Evolutionary conservation across 1,140 invertebrate species (phyloP), one percentile per base, ranked within the genome.

Genomic region (Pogonus chalceus): DNA sequence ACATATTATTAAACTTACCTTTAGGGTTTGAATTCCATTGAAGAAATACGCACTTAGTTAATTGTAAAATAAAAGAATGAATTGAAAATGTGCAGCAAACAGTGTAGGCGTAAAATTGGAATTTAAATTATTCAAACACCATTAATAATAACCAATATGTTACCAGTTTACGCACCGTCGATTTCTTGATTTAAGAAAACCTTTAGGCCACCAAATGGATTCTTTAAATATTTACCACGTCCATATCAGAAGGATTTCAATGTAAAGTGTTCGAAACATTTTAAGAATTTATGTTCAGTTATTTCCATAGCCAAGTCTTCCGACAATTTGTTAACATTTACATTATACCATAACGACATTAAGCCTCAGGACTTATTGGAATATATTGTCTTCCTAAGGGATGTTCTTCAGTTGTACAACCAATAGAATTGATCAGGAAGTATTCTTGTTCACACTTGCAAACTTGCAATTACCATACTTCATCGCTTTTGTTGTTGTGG

Each of bases 91-190:
- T 43, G 14, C 14, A 14, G 4, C 14, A 31, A 14, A 31, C 18
- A n/a, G 37, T 18, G 37, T 43, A 16, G 37, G 37, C 18, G 37
- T 43, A 43, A 43, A 43, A 43, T 43, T 43, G 37, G 37, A 43
- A 43, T 43, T 43, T 43, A 43, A 43, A 43, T 43, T 43, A 43
- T 43, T 43, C 37, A 43, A 43, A 43, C 9, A 43, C 37, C 37
- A 43, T 43, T 43, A 43, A 18, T 43, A 43, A 43, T 43, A 43
- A 43, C 37, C 37, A 43, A 43, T 43, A 43, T 43, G 37, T 43
- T 43, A 43, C 37, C 37, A 43, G 37, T 43, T n/a, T 43, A 43
- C 37, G 37, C 37, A 16, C 37, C 37, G 37, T 43, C 37, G 37
- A 43, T 43, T 43, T 43, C 37, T 43, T 43, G 37, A 43, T 7